Evolutionary conservation across 2,797 vertebrate genomes (phyloP).

Genomic region (Botia almorhae): DNA sequence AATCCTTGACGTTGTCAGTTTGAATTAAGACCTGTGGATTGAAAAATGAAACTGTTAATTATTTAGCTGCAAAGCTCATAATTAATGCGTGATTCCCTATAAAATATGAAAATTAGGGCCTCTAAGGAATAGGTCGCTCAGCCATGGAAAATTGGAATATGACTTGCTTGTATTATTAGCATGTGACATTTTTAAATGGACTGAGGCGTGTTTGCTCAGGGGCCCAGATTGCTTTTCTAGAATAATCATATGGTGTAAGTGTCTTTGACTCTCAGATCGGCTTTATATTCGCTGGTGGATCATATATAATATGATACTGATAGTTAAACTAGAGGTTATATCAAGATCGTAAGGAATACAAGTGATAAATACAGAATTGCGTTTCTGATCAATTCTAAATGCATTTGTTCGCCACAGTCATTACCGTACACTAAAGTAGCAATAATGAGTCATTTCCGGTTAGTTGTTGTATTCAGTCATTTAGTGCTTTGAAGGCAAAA

Average conservation of each 20-base stretch:
- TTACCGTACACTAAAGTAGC: background rate
- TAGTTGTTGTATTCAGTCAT: background rate
- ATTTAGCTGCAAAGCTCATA: slow-evolving; percentile 3
- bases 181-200: slow-evolving; percentile 4
- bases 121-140: background rate
- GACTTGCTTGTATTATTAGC: background rate
- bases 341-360: background rate
- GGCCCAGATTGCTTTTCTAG: background rate
- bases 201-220: background rate
- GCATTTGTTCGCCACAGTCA: background rate
- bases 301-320: too few species aligned
- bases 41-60: background rate
- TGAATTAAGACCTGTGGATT: background rate
- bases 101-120: background rate
- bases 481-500: background rate
- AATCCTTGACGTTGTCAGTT: background rate
- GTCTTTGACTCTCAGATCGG: background rate
- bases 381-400: background rate
- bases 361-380: background rate
- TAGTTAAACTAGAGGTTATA: too few species aligned
- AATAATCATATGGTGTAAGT: background rate
- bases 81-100: background rate
- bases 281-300: background rate
- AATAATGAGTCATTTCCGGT: background rate
- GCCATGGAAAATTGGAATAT: background rate